Base-by-base conservation (phyloP, 1,140 invertebrate genomes). In the Potamilus streckersoni region DNA sequence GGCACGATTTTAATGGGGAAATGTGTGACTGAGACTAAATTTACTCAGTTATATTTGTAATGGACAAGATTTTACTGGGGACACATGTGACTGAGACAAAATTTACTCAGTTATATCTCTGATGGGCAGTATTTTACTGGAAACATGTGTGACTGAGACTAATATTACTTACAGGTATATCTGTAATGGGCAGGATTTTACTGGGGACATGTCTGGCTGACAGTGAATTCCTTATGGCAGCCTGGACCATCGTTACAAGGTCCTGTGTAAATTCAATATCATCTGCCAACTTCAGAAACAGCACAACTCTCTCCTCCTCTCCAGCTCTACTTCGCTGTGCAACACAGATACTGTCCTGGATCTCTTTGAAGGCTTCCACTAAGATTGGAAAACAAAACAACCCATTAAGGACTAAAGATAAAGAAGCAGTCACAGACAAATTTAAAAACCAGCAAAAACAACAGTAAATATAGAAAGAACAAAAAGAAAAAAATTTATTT, bases 311-410 rank as follows among this genome's bases (percentile, higher is more conserved):
- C 83, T 93, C 92, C 67, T 93, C 92, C n/a, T 84, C 83, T 49
- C 74, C 80, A 72, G 89, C 89, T 74, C 64, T 69, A 20, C 82
- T 86, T 15, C 85, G 83, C 81, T 92, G 91, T 11, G 91, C 91
- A 13, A 92, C 92, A 83, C 92, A 92, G 38, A 93, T 82, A 76
- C 91, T 92, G 83, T 93, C 92, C 55, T 87, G 84, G 11, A 93
- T 88, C 83, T 91, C 89, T 74, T 89, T 86, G 83, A 92, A 88
- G 23, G 82, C 80, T 71, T 92, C 91, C 66, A 92, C 92, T 91
- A 82, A 49, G 38, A 8, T 49, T 11, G 0, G 38, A 49, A 49
- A 49, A 49, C 23, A 31, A 5, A 49, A 49, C 6, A 49, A 49
- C 6, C 6, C 38, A 11, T 49, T 49, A 49, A 49, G 38, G 38